phyloP scores from a whole-genome alignment of 2,797 vertebrate species.

The Sebastes iracundus region DNA sequence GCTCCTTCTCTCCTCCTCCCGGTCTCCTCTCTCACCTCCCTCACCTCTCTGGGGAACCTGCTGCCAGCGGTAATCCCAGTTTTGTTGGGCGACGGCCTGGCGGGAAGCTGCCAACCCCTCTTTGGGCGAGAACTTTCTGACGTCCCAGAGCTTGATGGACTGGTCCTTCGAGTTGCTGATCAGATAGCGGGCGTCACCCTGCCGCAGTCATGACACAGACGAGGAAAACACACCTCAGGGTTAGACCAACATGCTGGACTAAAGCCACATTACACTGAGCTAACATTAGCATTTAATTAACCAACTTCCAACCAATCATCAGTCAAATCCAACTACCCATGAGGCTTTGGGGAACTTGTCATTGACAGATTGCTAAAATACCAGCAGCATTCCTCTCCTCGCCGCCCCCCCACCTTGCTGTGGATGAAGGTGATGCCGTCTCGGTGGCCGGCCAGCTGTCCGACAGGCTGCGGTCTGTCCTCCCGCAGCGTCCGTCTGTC shows the following conservation, averaged over 20 bases:
- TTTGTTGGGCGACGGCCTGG: conserved; percentile 91
- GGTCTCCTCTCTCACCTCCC: conserved; percentile 40
- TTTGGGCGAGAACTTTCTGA: conserved; percentile 90
- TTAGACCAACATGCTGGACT: not conserved
- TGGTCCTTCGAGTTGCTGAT: conserved; percentile 97
- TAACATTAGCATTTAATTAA: conserved; percentile 9
- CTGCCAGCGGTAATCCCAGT: conserved; percentile 97
- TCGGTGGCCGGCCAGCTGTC: conserved; percentile 91
- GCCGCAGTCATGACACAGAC: not conserved
- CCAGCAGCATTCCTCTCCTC: not conserved
- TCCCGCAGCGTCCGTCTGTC: conserved; percentile 92
- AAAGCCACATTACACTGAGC: not conserved
- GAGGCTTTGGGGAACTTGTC: not conserved
- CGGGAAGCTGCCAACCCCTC: conserved; percentile 92
- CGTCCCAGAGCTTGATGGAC: conserved; percentile 95
- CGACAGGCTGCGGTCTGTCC: conserved; percentile 91
- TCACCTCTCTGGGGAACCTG: conserved; percentile 93
- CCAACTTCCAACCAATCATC: not conserved
- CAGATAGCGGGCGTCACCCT: conserved; percentile 93
- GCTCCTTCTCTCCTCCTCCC: not conserved
- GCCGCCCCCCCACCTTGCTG: conserved; percentile 85
- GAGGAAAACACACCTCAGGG: not conserved
- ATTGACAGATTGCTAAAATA: conserved; percentile 28
- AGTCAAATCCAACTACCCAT: not conserved
- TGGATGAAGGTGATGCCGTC: conserved; percentile 97